phyloP scores from a whole-genome alignment of 2,113 vertebrate genomes.

The Menura novaehollandiae region DNA sequence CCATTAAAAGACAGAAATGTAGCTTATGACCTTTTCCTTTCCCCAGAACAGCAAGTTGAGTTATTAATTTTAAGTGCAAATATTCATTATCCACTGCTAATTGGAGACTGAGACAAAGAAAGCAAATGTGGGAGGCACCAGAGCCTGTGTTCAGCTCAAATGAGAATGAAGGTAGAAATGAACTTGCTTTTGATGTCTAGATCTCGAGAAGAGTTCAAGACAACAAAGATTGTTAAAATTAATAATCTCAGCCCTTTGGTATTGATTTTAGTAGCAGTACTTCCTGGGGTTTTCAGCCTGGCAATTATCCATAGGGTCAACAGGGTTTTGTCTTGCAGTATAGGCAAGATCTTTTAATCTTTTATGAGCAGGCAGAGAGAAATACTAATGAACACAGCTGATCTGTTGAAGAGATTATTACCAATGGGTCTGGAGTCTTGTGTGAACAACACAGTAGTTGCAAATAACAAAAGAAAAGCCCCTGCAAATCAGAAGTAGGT shows the following conservation, averaged over 20 bases:
- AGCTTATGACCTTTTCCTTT: not conserved
- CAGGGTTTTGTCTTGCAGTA: not conserved
- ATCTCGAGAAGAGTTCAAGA: not conserved
- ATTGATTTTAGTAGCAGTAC: not conserved
- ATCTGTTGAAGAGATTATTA: not conserved
- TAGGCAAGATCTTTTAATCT: not conserved
- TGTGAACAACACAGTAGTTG: not conserved
- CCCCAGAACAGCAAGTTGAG: not conserved
- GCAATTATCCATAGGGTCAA: not conserved
- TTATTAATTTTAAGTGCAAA: not conserved
- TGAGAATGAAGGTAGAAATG: not conserved
- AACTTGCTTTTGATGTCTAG: not conserved
- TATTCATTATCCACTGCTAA: not conserved
- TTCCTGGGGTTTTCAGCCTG: not conserved
- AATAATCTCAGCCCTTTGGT: not conserved
- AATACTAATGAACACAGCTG: not conserved
- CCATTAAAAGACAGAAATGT: not conserved
- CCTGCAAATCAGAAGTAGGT: not conserved
- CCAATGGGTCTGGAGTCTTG: not conserved
- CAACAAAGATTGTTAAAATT: not conserved
- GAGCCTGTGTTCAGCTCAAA: not conserved
- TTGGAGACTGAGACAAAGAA: not conserved
- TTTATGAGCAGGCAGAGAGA: not conserved
- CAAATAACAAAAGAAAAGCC: not conserved
- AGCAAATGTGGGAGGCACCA: not conserved